These are phyloP conservation scores for Ctenicera cuprea DNA, from an alignment of 2,888 invertebrate species.

Conservation along the genomic window DNA sequence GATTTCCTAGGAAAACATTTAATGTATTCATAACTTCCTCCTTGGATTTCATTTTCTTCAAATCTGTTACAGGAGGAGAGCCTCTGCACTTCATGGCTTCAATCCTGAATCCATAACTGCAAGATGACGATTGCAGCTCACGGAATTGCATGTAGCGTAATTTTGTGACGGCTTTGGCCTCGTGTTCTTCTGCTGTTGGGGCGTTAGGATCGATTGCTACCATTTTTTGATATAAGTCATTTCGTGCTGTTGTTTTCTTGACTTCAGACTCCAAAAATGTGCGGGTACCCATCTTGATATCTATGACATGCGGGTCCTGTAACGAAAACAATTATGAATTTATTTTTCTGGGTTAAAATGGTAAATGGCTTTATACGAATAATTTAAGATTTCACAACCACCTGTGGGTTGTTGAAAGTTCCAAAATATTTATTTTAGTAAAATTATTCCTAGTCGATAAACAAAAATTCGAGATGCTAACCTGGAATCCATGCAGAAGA, in stretches of 20 bases:
- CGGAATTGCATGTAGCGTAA: constrained; percentile 97
- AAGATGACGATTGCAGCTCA: constrained; percentile 94
- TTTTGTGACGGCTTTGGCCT: constrained; percentile 91
- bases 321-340: constrained; percentile 52
- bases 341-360: neutral
- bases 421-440: too few relatives aligned
- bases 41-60: constrained; percentile 89
- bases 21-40: constrained; percentile 85
- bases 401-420: too few relatives aligned
- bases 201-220: constrained; percentile 90
- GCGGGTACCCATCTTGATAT: constrained; percentile 97
- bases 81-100: constrained; percentile 95
- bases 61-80: constrained; percentile 87
- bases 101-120: constrained; percentile 94
- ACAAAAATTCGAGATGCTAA: constrained; percentile 53
- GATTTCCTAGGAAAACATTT: constrained; percentile 82
- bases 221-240: constrained; percentile 97
- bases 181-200: constrained; percentile 90
- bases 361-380: neutral
- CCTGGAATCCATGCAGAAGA: constrained; percentile 88
- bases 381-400: too few relatives aligned
- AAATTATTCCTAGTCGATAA: too few relatives aligned
- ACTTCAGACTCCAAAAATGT: constrained; percentile 98
- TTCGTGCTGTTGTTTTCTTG: constrained; percentile 86
- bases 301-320: constrained; percentile 94